These are phyloP conservation scores for Horisme vitalbata DNA, from an alignment of 2,888 invertebrate genomes.

Conservation along the genomic window DNA sequence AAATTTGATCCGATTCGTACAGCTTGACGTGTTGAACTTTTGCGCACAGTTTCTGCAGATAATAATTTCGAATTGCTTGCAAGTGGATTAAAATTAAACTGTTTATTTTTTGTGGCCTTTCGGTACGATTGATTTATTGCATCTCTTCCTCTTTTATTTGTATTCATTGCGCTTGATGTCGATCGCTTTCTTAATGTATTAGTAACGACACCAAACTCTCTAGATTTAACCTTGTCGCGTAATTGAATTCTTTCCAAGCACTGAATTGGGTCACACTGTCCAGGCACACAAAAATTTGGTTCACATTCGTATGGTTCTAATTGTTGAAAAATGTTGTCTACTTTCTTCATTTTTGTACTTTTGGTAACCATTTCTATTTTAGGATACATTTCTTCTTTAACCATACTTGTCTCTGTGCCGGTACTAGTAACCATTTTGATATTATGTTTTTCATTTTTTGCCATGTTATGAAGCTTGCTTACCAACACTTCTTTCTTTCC, in stretches of 20 bases:
- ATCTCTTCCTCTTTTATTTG: slow-evolving; percentile 3
- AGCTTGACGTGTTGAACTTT: slow-evolving; percentile 14
- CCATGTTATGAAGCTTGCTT: slow-evolving; percentile 30
- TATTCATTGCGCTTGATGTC: slow-evolving; percentile 15
- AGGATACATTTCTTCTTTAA: slow-evolving; percentile 21
- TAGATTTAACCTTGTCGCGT: slow-evolving; percentile 11
- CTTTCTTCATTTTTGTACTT: slow-evolving; percentile 11
- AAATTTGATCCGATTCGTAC: slow-evolving; percentile 36
- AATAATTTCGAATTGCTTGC: not conserved
- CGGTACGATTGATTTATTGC: slow-evolving; percentile 1
- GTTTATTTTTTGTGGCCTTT: not conserved
- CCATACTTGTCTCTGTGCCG: slow-evolving; percentile 16
- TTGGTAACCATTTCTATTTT: slow-evolving; percentile 3
- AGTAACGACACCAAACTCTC: slow-evolving; percentile 24
- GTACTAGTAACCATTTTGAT: slow-evolving; percentile 7
- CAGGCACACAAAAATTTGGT: slow-evolving; percentile 43
- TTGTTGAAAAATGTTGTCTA: slow-evolving; percentile 10
- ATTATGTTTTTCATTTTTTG: slow-evolving; percentile 5
- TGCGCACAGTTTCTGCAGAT: not conserved
- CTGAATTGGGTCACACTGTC: slow-evolving; percentile 41
- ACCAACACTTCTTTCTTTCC: not conserved
- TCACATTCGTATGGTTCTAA: slow-evolving; percentile 41
- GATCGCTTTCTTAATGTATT: slow-evolving; percentile 26
- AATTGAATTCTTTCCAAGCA: slow-evolving; percentile 35
- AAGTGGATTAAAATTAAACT: not conserved